A percentile compares a stretch with the other conserved stretches of the same genome.
Conservation (phyloP, 2,113 vertebrate genomes). For the Elephantulus edwardii region DNA sequence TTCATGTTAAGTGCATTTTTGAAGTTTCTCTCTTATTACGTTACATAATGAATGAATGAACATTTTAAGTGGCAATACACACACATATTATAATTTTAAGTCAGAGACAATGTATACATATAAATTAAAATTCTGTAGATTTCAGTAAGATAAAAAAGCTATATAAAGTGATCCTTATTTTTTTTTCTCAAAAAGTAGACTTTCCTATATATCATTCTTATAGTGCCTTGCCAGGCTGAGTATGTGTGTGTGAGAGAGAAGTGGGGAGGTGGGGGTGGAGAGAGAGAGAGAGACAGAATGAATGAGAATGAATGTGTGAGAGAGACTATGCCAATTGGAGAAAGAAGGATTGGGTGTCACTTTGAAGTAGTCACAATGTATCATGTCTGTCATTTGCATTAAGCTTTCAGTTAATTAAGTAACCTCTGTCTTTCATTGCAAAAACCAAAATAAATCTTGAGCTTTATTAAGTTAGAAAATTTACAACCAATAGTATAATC, state of each 20-base stretch:
- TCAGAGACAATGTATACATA: too few species aligned
- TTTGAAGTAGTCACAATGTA: constrained; percentile 73
- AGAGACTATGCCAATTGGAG: constrained; percentile 64
- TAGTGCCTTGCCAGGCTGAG: background rate
- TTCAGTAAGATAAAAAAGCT: too few species aligned
- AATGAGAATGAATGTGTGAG: background rate
- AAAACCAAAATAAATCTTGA: constrained; percentile 53
- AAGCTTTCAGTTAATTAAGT: constrained; percentile 83
- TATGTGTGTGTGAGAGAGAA: background rate
- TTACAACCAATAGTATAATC: constrained; percentile 81
- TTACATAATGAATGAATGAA: too few species aligned
- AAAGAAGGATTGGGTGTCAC: constrained; percentile 75
- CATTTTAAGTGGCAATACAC: too few species aligned
- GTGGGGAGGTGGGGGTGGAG: too few species aligned
- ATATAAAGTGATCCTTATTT: too few species aligned
- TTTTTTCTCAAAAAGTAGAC: too few species aligned
- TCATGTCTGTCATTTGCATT: constrained; percentile 78
- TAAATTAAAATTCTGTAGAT: too few species aligned
- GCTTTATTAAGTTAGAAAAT: constrained; percentile 86
- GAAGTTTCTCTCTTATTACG: too few species aligned
- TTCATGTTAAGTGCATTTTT: too few species aligned
- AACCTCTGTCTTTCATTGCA: constrained; percentile 79
- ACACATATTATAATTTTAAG: too few species aligned
- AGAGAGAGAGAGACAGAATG: constrained; percentile 33
- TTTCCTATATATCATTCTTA: background rate